These are phyloP conservation scores for Euwallacea fornicatus DNA, from an alignment of 1,140 invertebrate genomes.

Conservation along the genomic window DNA sequence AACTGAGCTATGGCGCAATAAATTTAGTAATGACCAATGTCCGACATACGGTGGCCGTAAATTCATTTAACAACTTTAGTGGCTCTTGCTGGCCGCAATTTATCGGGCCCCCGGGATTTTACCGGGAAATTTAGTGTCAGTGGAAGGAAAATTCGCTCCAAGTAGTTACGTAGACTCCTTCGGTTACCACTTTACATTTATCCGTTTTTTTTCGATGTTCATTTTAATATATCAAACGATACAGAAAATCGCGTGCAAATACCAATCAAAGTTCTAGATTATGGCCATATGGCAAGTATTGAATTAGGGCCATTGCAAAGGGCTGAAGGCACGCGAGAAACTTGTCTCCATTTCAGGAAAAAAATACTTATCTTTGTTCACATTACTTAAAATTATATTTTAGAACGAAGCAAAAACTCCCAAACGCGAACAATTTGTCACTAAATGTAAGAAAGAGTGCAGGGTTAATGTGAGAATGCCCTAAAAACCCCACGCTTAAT, in stretches of 20 bases:
- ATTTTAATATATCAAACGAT: no score
- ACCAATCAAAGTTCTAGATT: slow-evolving; percentile 40
- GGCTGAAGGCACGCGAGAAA: no score
- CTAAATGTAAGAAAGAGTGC: no score
- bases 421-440: no score
- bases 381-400: no score
- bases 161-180: not conserved
- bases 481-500: no score
- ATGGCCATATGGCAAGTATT: slow-evolving; percentile 50
- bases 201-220: no score
- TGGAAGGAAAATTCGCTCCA: slow-evolving; percentile 19
- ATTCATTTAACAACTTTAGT: slow-evolving; percentile 54
- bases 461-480: no score
- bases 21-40: slow-evolving; percentile 50
- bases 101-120: slow-evolving; percentile 45
- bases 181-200: no score
- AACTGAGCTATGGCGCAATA: slow-evolving; percentile 43
- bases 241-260: slow-evolving; percentile 6
- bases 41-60: slow-evolving; percentile 49
- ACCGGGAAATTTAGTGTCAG: slow-evolving; percentile 42
- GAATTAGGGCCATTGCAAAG: slow-evolving; percentile 41
- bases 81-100: slow-evolving; percentile 50
- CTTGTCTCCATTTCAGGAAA: no score
- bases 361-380: no score
- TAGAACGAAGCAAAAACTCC: no score